These are phyloP conservation scores for Phyllotis vaccarum DNA, from an alignment of 2,797 vertebrate species.

Conservation along the genomic window DNA sequence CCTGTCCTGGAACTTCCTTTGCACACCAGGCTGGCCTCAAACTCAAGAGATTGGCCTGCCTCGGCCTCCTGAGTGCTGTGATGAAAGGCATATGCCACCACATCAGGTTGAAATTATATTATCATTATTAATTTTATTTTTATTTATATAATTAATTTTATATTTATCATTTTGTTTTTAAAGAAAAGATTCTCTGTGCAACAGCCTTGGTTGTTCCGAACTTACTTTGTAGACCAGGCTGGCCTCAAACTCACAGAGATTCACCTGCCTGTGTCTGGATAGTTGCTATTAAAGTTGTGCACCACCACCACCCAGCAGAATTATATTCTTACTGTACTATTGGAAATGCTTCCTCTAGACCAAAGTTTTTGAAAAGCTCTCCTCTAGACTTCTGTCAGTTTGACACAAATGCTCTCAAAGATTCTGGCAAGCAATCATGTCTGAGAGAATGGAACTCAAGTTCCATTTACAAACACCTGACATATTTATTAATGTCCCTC, in stretches of 20 bases:
- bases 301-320: neutral
- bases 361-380: neutral
- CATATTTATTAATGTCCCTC: neutral
- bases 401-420: neutral
- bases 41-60: neutral
- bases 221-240: neutral
- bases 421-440: neutral
- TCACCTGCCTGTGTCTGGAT: neutral
- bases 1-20: no score
- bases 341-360: neutral
- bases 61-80: neutral
- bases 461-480: neutral
- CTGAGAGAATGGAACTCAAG: neutral
- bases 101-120: neutral
- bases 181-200: neutral
- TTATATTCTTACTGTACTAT: neutral
- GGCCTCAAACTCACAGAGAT: neutral
- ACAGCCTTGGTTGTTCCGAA: neutral
- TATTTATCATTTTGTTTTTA: neutral
- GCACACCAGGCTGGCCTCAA: neutral
- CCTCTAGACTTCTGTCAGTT: neutral
- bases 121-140: neutral
- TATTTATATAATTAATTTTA: neutral
- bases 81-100: neutral
- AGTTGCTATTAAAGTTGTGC: neutral